phyloP scores from a whole-genome alignment of 30 jellyfish, hydroid and myxozoan genomes.

The Cassiopea andromeda region DNA sequence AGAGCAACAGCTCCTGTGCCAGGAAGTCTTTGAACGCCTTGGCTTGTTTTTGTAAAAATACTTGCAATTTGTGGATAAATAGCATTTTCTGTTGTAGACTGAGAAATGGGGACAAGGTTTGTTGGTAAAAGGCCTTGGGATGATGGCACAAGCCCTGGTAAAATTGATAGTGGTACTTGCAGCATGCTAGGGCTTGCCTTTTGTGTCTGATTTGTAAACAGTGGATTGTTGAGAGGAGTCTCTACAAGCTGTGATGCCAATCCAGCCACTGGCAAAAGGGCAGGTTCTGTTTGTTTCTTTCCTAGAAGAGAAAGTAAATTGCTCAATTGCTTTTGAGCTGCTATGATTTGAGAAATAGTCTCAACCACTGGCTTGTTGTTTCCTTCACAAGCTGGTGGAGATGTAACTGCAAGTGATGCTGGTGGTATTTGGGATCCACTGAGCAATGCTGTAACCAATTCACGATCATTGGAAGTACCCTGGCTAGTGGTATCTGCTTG shows the following conservation, averaged over 20 bases:
- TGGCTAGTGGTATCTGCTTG: constrained; percentile 39
- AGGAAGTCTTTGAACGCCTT: constrained; percentile 27
- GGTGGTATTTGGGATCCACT: constrained; percentile 20
- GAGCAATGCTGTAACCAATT: constrained; percentile 32
- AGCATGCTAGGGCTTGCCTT: constrained; percentile 45
- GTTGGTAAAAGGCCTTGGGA: constrained; percentile 56
- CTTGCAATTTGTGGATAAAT: constrained; percentile 40
- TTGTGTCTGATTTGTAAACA: constrained; percentile 52
- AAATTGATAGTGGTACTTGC: constrained; percentile 52
- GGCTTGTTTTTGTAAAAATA: constrained; percentile 42
- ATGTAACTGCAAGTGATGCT: constrained; percentile 10
- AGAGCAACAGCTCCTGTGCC: constrained; percentile 39
- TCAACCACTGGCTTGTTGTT: constrained; percentile 65
- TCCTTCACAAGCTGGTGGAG: constrained; percentile 28
- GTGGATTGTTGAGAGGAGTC: constrained; percentile 76
- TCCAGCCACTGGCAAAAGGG: constrained; percentile 56
- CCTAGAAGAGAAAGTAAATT: constrained; percentile 71
- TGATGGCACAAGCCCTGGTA: constrained; percentile 57
- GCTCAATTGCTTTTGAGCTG: constrained; percentile 81
- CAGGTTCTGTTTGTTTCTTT: constrained; percentile 42
- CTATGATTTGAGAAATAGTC: constrained; percentile 65
- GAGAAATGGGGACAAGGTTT: constrained; percentile 22
- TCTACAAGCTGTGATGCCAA: constrained; percentile 68
- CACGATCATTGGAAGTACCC: constrained; percentile 15
- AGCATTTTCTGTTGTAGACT: constrained; percentile 3